Evolutionary conservation across 2,888 invertebrate species (phyloP), one percentile per base, ranked within the genome.

Genomic region (Protophormia terraenovae): DNA sequence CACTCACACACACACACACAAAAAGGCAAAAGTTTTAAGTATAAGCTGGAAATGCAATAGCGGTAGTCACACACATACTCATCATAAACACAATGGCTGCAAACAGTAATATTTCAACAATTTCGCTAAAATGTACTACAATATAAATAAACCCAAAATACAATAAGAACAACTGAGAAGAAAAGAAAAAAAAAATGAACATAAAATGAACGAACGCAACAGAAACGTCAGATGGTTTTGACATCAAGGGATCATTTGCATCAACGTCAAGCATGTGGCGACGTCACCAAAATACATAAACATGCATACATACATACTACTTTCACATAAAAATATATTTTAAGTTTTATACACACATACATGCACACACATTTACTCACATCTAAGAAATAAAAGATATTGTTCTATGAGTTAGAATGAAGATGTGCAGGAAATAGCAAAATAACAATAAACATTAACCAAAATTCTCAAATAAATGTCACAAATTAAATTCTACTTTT

Each of bases 241-340:
- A 75, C 81, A 85, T 82, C 81, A 64, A 75, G 81, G 81, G 73
- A 85, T 85, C 84, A 82, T 85, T 85, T 85, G 81, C 84, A 85
- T 85, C 84, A 85, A 85, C 84, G 81, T 85, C 84, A 78, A 73
- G 53, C 69, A 76, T 78, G 73, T 73, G 69, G 73, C 77, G 62
- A 38, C 62, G 64, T 50, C 55, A 76, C 62, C 22, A 32, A 69
- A 81, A 73, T 84, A 60, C 60, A 77, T 55, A 3, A 55, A 50
- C 41, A 16, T n/a, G n/a, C 55, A 79, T 8, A 72, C n/a, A 64
- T 14, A 58, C 16, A n/a, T n/a, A n/a, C n/a, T n/a, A n/a, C n/a
- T n/a, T n/a, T n/a, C n/a, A n/a, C n/a, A n/a, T n/a, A n/a, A n/a
- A 27, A 38, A n/a, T 41, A 24, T 24, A 41, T 12, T n/a, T 22